Conservation (phyloP, 2,113 vertebrate genomes). For the Rissa tridactyla region DNA sequence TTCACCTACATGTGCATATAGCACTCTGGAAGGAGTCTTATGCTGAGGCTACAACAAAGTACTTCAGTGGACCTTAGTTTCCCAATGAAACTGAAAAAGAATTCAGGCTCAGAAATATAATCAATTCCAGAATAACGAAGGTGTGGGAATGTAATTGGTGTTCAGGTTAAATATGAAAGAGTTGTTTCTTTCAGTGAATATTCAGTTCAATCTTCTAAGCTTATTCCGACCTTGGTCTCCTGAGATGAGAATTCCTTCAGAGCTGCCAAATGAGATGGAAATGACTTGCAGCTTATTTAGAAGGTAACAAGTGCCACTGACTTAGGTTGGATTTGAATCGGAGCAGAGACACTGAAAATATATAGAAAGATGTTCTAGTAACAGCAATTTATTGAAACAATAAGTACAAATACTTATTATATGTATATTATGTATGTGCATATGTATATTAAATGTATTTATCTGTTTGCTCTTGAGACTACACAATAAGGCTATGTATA, state of each 20-base stretch:
- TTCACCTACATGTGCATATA: not conserved
- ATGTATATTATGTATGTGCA: not conserved
- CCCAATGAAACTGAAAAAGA: not conserved
- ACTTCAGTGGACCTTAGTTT: not conserved
- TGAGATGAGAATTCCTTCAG: not conserved
- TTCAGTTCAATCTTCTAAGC: not conserved
- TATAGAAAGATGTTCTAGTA: not conserved
- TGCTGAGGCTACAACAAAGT: not conserved
- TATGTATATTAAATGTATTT: not conserved
- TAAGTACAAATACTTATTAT: fast-evolving
- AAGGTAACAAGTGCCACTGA: not conserved
- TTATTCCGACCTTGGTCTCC: not conserved
- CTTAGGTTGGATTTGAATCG: not conserved
- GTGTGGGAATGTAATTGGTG: not conserved
- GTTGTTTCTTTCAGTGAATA: not conserved
- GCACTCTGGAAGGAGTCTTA: not conserved
- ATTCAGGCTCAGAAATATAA: not conserved
- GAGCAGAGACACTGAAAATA: not conserved
- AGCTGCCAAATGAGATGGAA: not conserved
- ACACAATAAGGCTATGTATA: not conserved
- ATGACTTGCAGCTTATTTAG: not conserved
- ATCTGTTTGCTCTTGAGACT: not conserved
- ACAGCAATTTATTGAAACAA: not conserved
- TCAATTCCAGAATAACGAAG: not conserved
- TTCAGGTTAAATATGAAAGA: not conserved